Evolutionary conservation across 92 coral and sea anemone species (phyloP).

Genomic region (Siderastrea siderea): DNA sequence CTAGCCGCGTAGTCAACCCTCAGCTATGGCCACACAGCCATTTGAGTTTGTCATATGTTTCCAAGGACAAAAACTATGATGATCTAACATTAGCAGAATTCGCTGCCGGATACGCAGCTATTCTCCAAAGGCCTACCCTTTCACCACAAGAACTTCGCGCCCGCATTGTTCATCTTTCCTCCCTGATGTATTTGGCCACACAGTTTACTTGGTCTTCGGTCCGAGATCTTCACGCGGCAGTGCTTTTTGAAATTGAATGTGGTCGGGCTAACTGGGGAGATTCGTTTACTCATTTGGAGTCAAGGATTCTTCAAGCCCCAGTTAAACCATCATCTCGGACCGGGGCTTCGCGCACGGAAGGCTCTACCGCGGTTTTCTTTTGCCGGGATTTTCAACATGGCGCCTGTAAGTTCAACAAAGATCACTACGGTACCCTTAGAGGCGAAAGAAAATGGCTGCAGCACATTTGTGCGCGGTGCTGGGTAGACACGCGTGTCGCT

Average conservation of each 20-base stretch:
- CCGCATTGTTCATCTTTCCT: constrained; percentile 8
- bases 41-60: neutral
- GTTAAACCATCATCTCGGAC: no score
- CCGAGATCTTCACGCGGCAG: constrained; percentile 15
- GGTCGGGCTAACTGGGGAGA: no score
- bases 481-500: no score
- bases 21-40: constrained; percentile 4
- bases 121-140: neutral
- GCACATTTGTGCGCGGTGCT: constrained; percentile 4
- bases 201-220: constrained; percentile 5
- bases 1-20: constrained; percentile 13
- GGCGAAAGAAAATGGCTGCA: constrained; percentile 17
- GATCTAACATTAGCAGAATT: constrained; percentile 22
- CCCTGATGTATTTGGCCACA: constrained; percentile 5
- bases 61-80: neutral
- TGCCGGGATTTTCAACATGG: neutral
- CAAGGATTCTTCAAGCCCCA: no score
- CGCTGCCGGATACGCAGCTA: neutral
- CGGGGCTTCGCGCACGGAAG: no score
- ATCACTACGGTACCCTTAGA: neutral
- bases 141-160: constrained; percentile 5
- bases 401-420: neutral
- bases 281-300: no score
- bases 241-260: no score
- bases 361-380: no score